Evolutionary conservation across 2,797 vertebrate genomes (phyloP).

Genomic region (Tiaroga cobitis): DNA sequence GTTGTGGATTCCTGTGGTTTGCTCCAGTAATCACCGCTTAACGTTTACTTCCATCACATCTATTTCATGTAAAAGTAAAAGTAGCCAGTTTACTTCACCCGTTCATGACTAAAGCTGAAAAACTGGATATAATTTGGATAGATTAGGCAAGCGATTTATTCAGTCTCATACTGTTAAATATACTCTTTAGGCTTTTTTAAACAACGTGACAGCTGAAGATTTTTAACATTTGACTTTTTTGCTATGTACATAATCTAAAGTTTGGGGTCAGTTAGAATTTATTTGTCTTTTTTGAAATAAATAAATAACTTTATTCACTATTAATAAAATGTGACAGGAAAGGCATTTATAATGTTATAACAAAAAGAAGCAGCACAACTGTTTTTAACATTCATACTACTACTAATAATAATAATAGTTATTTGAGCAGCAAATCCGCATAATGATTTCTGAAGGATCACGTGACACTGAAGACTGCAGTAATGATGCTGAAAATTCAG

Average conservation of each 20-base stretch:
- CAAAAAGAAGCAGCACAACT: not conserved
- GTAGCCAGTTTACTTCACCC: not conserved
- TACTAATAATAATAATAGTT: no score
- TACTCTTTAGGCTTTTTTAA: not conserved
- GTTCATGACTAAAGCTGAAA: not conserved
- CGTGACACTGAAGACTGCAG: not conserved
- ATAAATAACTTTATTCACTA: not conserved
- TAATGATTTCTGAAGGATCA: not conserved
- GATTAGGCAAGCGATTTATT: not conserved
- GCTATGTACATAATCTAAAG: not conserved
- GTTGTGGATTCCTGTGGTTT: not conserved
- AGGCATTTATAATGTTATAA: no score
- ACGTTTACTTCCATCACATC: not conserved
- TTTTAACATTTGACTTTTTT: not conserved
- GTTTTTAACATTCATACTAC: not conserved
- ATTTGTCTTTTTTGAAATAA: not conserved
- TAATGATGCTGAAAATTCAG: not conserved
- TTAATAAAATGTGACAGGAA: not conserved
- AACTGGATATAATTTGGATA: not conserved
- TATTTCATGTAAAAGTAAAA: not conserved
- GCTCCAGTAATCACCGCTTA: not conserved
- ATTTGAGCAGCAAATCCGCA: not conserved
- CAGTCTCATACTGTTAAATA: not conserved
- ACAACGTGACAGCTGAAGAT: not conserved
- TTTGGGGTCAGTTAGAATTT: not conserved